Conservation (phyloP, 2,888 invertebrate species). For the Pyrrhia umbra region DNA sequence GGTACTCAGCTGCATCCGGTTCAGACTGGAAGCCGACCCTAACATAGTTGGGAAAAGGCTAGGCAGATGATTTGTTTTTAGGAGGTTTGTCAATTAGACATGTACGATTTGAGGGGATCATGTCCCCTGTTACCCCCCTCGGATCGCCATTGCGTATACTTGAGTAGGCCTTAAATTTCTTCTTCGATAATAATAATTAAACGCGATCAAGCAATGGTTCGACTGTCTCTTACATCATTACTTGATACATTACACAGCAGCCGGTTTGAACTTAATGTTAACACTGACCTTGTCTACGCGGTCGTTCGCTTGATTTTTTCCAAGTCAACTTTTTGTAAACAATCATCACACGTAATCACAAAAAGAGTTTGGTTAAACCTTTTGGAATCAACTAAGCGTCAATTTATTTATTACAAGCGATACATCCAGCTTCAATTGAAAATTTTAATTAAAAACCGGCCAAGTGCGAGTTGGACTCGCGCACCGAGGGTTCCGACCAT, state of each 20-base stretch:
- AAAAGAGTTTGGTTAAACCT: slow-evolving; percentile 48
- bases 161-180: not conserved
- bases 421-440: not conserved
- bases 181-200: slow-evolving; percentile 11
- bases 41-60: too few species aligned
- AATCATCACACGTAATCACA: slow-evolving; percentile 38
- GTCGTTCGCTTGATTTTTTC: slow-evolving; percentile 63
- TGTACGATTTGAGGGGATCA: too few species aligned
- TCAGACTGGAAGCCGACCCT: too few species aligned
- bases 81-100: too few species aligned
- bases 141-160: not conserved
- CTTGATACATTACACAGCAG: slow-evolving; percentile 20
- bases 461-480: too few species aligned
- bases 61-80: too few species aligned
- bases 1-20: too few species aligned
- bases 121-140: too few species aligned
- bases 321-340: slow-evolving; percentile 17
- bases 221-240: slow-evolving; percentile 27
- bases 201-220: slow-evolving; percentile 7
- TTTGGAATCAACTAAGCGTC: slow-evolving; percentile 54
- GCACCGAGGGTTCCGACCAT: too few species aligned
- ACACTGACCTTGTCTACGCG: slow-evolving; percentile 61
- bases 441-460: not conserved
- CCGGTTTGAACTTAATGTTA: slow-evolving; percentile 28
- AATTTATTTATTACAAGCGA: slow-evolving; percentile 24